phyloP scores from a whole-genome alignment of 2,113 vertebrate species.

The Strix aluco region DNA sequence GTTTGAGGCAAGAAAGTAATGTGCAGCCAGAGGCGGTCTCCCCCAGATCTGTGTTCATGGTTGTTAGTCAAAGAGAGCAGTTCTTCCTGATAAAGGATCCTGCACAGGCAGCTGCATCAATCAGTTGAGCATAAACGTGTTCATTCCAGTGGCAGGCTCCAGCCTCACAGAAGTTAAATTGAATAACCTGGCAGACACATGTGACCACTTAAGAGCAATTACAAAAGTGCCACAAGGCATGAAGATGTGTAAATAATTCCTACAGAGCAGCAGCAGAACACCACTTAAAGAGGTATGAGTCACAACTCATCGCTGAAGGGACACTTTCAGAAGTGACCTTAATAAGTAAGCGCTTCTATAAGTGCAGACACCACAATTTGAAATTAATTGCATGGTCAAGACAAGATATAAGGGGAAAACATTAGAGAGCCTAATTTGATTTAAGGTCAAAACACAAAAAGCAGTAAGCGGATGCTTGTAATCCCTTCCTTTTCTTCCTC shows the following conservation, averaged over 20 bases:
- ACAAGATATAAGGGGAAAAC: not conserved
- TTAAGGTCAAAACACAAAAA: not conserved
- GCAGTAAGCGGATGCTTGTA: not conserved
- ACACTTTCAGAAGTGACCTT: not conserved
- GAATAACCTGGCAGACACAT: not conserved
- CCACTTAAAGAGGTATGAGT: not conserved
- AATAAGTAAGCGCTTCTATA: not conserved
- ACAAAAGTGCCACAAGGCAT: not conserved
- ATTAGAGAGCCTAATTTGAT: not conserved
- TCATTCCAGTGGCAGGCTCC: not conserved
- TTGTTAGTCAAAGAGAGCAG: not conserved
- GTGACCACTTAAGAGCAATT: not conserved
- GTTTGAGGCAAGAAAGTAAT: not conserved
- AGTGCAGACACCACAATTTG: not conserved
- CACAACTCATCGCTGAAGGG: not conserved
- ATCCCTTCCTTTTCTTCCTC: not conserved
- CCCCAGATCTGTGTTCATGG: not conserved
- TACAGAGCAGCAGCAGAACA: not conserved
- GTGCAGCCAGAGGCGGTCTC: not conserved
- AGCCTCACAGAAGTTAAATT: not conserved
- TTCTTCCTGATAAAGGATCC: not conserved
- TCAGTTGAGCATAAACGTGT: not conserved
- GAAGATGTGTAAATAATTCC: not conserved
- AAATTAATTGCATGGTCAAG: not conserved
- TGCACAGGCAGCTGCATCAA: not conserved